These are phyloP conservation scores for Crotalus viridis DNA, from an alignment of 2,113 vertebrate species.

Conservation along the genomic window DNA sequence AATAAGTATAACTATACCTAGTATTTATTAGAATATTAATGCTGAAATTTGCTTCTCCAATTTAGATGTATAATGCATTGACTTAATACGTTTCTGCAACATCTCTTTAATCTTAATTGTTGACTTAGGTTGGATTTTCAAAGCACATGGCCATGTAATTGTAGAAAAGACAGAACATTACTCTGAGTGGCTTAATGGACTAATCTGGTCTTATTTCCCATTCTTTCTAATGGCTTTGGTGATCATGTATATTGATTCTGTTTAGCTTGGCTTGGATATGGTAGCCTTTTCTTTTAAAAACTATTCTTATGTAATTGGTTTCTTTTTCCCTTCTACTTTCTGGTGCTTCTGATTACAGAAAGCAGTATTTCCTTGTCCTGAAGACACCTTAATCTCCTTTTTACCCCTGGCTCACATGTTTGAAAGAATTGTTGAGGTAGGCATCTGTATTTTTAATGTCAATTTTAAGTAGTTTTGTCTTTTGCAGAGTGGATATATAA, in stretches of 20 bases:
- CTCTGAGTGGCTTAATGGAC: not conserved
- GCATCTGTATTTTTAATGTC: conserved; percentile 23
- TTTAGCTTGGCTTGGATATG: not conserved
- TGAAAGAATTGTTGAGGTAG: conserved; percentile 93
- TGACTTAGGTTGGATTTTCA: not conserved
- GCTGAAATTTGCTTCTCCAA: not conserved
- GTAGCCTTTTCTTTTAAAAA: not conserved
- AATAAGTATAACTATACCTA: not conserved
- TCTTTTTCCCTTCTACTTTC: conserved; percentile 33
- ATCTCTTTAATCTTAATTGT: not conserved
- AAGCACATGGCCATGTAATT: not conserved
- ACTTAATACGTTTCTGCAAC: too few relatives aligned
- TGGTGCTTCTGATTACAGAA: conserved; percentile 71
- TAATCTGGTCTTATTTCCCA: not conserved
- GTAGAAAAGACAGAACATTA: not conserved
- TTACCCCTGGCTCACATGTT: conserved; percentile 98
- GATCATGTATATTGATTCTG: not conserved
- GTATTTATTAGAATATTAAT: not conserved
- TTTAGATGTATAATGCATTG: not conserved
- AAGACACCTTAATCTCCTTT: conserved; percentile 90
- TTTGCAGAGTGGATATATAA: conserved; percentile 62
- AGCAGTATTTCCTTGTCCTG: conserved; percentile 59
- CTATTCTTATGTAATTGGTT: not conserved
- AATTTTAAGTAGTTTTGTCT: conserved; percentile 40
- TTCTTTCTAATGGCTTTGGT: not conserved